Evolutionary conservation across 2,888 invertebrate species (phyloP).

Genomic region (Hirtodrosophila trivittata): DNA sequence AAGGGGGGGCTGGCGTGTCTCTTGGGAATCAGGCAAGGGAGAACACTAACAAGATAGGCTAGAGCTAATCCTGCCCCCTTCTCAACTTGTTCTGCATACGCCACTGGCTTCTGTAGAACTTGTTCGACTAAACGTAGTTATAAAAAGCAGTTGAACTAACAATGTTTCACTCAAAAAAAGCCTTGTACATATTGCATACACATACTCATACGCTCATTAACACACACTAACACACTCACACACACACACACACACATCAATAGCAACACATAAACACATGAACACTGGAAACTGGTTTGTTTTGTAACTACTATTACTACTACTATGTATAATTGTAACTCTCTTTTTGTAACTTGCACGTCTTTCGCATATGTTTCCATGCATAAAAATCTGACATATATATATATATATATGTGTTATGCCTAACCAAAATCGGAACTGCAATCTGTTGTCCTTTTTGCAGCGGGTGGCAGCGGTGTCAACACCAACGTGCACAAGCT

Average conservation of each 20-base stretch:
- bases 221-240: slow-evolving; percentile 36
- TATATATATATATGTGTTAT: neutral
- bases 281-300: neutral
- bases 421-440: neutral
- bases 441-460: slow-evolving; percentile 3
- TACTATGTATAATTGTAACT: no score
- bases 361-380: neutral
- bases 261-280: neutral
- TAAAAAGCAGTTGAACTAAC: slow-evolving; percentile 23
- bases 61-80: no score
- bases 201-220: slow-evolving; percentile 42
- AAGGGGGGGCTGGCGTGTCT: neutral
- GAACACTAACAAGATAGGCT: neutral
- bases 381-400: no score
- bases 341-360: neutral
- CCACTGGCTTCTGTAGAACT: slow-evolving; percentile 10
- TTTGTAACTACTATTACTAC: neutral
- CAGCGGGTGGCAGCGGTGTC: slow-evolving; percentile 71
- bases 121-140: slow-evolving; percentile 16
- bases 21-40: neutral
- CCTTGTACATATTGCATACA: slow-evolving; percentile 46
- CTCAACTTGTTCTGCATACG: slow-evolving; percentile 1
- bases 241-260: neutral
- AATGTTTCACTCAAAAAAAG: slow-evolving; percentile 22
- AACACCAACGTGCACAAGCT: slow-evolving; percentile 80